These are phyloP conservation scores for Micropoecilia bifurca DNA, from an alignment of 2,797 vertebrate species.

Conservation along the genomic window DNA sequence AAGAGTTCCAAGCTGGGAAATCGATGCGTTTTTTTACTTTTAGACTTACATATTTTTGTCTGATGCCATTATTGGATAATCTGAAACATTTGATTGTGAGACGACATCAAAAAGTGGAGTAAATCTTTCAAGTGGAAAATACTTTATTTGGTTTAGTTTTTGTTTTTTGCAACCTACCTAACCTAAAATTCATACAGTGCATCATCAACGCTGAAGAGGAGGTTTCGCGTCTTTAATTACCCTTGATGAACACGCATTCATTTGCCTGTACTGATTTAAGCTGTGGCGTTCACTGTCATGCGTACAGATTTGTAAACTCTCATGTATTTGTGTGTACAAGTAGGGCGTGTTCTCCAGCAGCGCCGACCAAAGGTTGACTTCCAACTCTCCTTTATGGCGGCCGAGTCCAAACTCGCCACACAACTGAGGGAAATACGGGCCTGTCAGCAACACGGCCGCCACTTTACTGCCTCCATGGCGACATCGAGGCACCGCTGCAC, in stretches of 20 bases:
- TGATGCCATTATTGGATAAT: neutral
- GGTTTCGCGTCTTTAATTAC: neutral
- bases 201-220: neutral
- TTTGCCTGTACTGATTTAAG: slow-evolving; percentile 14
- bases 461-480: slow-evolving; percentile 68
- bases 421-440: slow-evolving; percentile 27
- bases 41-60: neutral
- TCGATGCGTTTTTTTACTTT: neutral
- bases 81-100: neutral
- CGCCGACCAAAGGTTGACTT: slow-evolving; percentile 82
- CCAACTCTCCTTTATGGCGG: slow-evolving; percentile 82
- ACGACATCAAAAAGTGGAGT: neutral
- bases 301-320: slow-evolving; percentile 14
- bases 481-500: slow-evolving; percentile 58
- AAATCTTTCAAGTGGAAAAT: neutral
- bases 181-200: neutral
- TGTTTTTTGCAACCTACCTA: neutral
- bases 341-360: slow-evolving; percentile 54
- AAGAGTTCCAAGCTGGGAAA: neutral
- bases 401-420: slow-evolving; percentile 42
- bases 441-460: slow-evolving; percentile 62
- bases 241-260: neutral
- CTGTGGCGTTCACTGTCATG: slow-evolving; percentile 1
- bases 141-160: neutral
- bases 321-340: slow-evolving; percentile 38